phyloP scores from a whole-genome alignment of 2,797 vertebrate species.

The Naso thynnoides region DNA sequence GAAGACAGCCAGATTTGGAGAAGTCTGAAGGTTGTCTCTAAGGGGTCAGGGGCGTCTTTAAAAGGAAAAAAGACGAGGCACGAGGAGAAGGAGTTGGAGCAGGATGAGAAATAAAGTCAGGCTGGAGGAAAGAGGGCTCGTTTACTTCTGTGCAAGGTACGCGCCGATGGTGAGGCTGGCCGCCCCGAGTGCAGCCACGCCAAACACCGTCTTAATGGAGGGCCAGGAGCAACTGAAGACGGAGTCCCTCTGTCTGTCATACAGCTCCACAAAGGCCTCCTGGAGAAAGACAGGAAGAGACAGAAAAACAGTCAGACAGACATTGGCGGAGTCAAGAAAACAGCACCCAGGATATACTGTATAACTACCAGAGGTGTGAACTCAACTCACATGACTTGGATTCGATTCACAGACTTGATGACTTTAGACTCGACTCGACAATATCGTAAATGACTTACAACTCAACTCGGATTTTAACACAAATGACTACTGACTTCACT shows the following conservation, averaged over 20 bases:
- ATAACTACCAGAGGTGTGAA: too few species aligned
- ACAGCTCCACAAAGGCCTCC: constrained; percentile 98
- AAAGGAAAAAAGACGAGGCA: constrained; percentile 42
- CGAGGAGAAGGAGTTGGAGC: constrained; percentile 14
- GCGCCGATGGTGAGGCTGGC: constrained; percentile 97
- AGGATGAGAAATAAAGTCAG: constrained; percentile 32
- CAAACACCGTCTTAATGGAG: constrained; percentile 95
- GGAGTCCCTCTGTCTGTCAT: constrained; percentile 90
- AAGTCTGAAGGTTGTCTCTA: constrained; percentile 68
- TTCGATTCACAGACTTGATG: too few species aligned
- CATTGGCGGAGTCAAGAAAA: constrained; percentile 9
- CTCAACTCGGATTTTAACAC: too few species aligned
- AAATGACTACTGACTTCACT: too few species aligned
- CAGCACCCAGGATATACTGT: background rate
- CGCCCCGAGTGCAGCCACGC: constrained; percentile 93
- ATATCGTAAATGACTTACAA: too few species aligned
- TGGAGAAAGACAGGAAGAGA: constrained; percentile 66
- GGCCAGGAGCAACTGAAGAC: constrained; percentile 94
- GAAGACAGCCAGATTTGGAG: constrained; percentile 67
- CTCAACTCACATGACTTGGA: too few species aligned
- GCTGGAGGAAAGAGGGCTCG: constrained; percentile 40
- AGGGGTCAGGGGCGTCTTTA: constrained; percentile 69
- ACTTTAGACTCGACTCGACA: too few species aligned
- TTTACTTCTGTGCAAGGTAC: constrained; percentile 97
- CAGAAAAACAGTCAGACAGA: constrained; percentile 20